Evolutionary conservation across 2,888 invertebrate species (phyloP).

Genomic region (Stenotaenia linearis): DNA sequence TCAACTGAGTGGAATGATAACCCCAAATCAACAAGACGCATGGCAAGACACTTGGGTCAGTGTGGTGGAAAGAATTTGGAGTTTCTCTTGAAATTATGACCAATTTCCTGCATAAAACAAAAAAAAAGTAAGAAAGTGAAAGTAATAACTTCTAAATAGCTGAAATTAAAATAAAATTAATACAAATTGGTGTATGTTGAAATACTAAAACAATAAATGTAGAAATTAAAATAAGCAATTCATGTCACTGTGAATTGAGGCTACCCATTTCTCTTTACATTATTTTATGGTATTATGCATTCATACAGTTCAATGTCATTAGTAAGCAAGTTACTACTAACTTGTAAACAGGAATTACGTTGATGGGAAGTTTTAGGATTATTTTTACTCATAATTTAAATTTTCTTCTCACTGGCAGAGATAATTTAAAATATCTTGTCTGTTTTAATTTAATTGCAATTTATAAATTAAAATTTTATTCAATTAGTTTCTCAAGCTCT

Average conservation of each 20-base stretch:
- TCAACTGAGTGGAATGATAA: conserved; percentile 6
- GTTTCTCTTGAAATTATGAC: not conserved
- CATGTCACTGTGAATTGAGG: not conserved
- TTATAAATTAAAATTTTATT: too few species aligned
- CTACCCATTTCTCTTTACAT: not conserved
- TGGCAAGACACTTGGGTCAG: not conserved
- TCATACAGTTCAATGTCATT: not conserved
- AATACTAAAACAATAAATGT: not conserved
- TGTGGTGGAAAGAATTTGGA: not conserved
- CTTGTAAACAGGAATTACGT: not conserved
- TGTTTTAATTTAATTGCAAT: too few species aligned
- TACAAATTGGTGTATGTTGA: too few species aligned
- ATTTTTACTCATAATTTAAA: too few species aligned
- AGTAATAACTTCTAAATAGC: not conserved
- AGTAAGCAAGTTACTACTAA: not conserved
- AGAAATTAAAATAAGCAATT: not conserved
- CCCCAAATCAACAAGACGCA: not conserved
- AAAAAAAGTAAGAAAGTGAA: not conserved
- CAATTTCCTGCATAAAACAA: not conserved
- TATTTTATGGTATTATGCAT: not conserved
- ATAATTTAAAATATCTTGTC: too few species aligned
- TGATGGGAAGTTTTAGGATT: not conserved
- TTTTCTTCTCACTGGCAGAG: too few species aligned
- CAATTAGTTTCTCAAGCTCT: not conserved
- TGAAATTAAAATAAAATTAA: not conserved